Evolutionary conservation across 1,140 invertebrate species (phyloP).

Genomic region (Drosophila sturtevanti): DNA sequence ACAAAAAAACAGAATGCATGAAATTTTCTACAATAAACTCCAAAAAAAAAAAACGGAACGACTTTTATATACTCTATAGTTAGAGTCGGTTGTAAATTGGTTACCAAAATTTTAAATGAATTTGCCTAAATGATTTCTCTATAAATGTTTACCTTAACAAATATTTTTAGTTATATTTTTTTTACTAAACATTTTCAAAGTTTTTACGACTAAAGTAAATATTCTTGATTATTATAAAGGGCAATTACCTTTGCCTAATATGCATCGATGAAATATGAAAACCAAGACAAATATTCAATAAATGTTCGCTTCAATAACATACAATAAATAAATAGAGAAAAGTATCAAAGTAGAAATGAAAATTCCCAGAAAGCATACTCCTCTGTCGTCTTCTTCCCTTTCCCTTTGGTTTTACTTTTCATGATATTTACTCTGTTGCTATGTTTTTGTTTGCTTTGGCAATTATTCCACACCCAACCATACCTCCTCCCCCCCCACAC

Average conservation of each 20-base stretch:
- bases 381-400: not conserved
- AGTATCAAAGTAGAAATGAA: conserved; percentile 1
- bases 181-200: too few relatives aligned
- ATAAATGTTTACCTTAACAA: too few relatives aligned
- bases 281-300: not conserved
- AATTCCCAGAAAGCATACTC: not conserved
- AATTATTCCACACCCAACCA: not conserved
- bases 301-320: not conserved
- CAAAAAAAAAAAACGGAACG: not conserved
- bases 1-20: not conserved
- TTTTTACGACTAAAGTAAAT: too few relatives aligned
- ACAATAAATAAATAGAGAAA: not conserved
- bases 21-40: too few relatives aligned
- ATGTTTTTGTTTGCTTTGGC: conserved; percentile 5
- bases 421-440: not conserved
- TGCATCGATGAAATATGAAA: not conserved
- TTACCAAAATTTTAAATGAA: too few relatives aligned
- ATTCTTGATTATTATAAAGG: not conserved
- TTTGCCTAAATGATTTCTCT: too few relatives aligned
- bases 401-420: not conserved
- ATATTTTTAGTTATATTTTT: too few relatives aligned
- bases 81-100: too few relatives aligned
- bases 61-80: not conserved
- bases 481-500: too few relatives aligned
- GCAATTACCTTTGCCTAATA: not conserved